A percentile compares a stretch with the other conserved stretches of the same genome.
Evolutionary conservation across 2,113 vertebrate species (phyloP).

Genomic region (Gulo gulo): DNA sequence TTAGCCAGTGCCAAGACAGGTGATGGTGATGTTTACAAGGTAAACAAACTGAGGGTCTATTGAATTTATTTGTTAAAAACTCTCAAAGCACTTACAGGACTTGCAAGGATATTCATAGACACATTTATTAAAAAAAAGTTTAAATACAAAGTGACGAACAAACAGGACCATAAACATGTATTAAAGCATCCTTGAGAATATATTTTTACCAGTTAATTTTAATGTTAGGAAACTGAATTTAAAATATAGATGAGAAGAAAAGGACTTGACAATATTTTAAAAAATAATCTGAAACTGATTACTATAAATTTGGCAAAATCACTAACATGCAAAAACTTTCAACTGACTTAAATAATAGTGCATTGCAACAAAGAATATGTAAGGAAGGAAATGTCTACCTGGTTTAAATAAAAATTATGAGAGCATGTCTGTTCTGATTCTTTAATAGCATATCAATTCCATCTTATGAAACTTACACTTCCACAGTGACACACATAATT

Average conservation of each 20-base stretch:
- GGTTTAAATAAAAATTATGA: slow-evolving; percentile 17
- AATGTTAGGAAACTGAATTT: slow-evolving; percentile 30
- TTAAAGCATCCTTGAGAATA: slow-evolving; percentile 26
- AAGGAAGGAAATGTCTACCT: slow-evolving; percentile 11
- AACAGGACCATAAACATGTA: background rate
- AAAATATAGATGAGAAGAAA: slow-evolving; percentile 7
- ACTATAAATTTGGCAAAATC: background rate
- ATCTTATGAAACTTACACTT: background rate
- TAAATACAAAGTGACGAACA: slow-evolving; percentile 1
- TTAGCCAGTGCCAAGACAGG: background rate
- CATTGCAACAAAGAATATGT: background rate
- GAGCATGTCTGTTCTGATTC: background rate
- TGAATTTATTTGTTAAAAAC: slow-evolving; percentile 32
- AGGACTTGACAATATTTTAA: slow-evolving; percentile 1
- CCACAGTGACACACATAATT: background rate
- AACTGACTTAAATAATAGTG: background rate
- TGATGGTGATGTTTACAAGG: background rate
- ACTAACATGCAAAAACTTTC: slow-evolving; percentile 3
- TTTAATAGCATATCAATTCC: slow-evolving; percentile 4
- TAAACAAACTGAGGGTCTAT: background rate
- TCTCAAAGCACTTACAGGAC: background rate
- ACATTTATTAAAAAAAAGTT: slow-evolving; percentile 15
- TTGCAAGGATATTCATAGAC: background rate
- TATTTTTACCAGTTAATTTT: slow-evolving; percentile 22
- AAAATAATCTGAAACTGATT: slow-evolving; percentile 12